Evolutionary conservation across 1,140 invertebrate genomes (phyloP), one percentile per base, ranked within the genome.

Genomic region (Bombus cullumanus): DNA sequence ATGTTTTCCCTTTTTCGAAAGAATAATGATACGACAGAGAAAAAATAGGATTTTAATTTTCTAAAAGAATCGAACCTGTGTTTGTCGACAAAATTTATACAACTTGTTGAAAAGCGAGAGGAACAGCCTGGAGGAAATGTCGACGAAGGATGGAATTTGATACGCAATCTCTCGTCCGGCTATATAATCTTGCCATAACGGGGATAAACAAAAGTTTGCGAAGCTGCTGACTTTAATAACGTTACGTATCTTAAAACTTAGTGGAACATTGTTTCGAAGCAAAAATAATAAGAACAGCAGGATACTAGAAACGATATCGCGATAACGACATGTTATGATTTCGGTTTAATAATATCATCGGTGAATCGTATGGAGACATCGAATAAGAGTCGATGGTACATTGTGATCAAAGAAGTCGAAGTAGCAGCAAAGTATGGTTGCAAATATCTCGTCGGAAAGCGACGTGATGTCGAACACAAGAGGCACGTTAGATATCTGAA

Each of bases 131-230:
- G 2, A 25, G 75, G 25, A 39, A 66, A 18, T 15, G 34, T 43
- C 28, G 39, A 22, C 22, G 62, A 25, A 28, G 41, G 41, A 18
- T 41, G 28, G 31, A 68, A 80, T 53, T 69, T 64, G 64, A 69
- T 47, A n/a, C 57, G 57, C 37, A 64, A 62, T 62, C 57, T 77
- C 69, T 5, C 25, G 28, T 62, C 15, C 22, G 18, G 41, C 34
- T 80, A 69, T 34, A 66, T n/a, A 37, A 37, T 47, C 74, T 47
- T 12, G 12, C 9, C 8, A 18, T 69, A 53, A 6, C 28, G 8
- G 41, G 43, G 28, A 80, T 80, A 80, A 80, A 69, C 78, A 69
- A 28, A 80, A 80, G 78, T 80, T 71, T 71, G 12, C 69, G 28
- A 18, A 62, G 28, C 66, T 59, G 34, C 43, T 28, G 39, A 39